Conservation (phyloP, 2,797 vertebrate genomes). For the Danio jaintianensis region DNA sequence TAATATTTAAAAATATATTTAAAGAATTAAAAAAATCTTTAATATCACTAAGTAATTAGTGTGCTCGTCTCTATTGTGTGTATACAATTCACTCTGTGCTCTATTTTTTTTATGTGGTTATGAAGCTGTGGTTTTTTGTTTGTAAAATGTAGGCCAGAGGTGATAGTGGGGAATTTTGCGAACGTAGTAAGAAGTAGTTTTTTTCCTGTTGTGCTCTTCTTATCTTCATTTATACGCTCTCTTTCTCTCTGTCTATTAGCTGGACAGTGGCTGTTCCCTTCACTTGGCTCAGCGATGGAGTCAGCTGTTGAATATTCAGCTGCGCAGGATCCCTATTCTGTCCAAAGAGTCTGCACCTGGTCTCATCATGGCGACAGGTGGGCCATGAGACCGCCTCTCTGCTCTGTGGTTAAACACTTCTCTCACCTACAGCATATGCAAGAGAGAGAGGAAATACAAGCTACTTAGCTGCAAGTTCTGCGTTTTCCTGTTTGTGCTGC, state of each 20-base stretch:
- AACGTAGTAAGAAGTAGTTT: not conserved
- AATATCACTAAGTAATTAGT: not conserved
- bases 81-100: not conserved
- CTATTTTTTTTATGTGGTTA: not conserved
- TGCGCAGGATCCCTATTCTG: conserved; percentile 92
- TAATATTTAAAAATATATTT: no score
- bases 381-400: conserved; percentile 8
- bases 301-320: conserved; percentile 93
- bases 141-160: not conserved
- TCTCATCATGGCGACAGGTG: conserved; percentile 94
- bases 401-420: not conserved
- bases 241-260: conserved; percentile 68
- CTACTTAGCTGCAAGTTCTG: not conserved
- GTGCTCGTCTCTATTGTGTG: not conserved
- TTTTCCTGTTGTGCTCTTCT: not conserved
- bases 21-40: not conserved
- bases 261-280: conserved; percentile 91
- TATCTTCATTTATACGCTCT: not conserved
- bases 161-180: not conserved
- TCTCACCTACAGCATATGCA: not conserved
- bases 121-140: conserved; percentile 29
- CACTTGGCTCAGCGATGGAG: conserved; percentile 96
- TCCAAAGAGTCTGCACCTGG: conserved; percentile 96
- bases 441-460: conserved; percentile 6
- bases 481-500: not conserved